Evolutionary conservation across 2,888 invertebrate genomes (phyloP), one percentile per base, ranked within the genome.

Genomic region (Coelopa pilipes): DNA sequence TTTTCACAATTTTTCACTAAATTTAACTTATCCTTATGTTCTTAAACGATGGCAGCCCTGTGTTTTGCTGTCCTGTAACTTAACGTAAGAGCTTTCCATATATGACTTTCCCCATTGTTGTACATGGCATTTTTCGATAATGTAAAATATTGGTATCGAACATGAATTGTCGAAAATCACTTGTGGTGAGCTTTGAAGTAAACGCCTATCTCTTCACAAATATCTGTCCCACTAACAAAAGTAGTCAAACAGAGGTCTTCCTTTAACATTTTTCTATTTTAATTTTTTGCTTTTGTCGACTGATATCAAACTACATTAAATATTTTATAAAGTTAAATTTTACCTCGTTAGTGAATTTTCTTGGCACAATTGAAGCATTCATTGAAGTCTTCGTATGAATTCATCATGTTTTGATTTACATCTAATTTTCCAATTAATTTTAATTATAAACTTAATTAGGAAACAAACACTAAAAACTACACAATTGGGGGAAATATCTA

Each of bases 391-490:
- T 57, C 19, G 17, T 53, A 53, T 53, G 53, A 53, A 53, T 53
- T 15, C 53, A 9, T 53, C 34, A 53, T 53, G 13, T 53, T 70
- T 24, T 72, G 73, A 65, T 66, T 66, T 78, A 76, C 76, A 81
- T 82, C 84, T 84, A 86, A 85, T 86, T 86, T 85, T 85, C 85
- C 85, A 86, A 86, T 86, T 86, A 84, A 86, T 86, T 82, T 86
- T 86, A 84, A 86, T 86, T 86, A 85, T 83, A 84, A 86, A 86
- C 86, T 86, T 86, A 86, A 86, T 86, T 86, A 86, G 86, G 85
- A 86, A 86, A 84, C 82, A 76, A 78, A 75, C 66, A 49, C 72
- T 60, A 74, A 75, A 60, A 60, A 57, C 57, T 49, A 72, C 60
- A 75, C 66, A 75, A 70, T 74, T 75, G 74, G 74, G 74, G 63